Evolutionary conservation across 2,888 invertebrate species (phyloP).

Genomic region (Rutpela maculata): DNA sequence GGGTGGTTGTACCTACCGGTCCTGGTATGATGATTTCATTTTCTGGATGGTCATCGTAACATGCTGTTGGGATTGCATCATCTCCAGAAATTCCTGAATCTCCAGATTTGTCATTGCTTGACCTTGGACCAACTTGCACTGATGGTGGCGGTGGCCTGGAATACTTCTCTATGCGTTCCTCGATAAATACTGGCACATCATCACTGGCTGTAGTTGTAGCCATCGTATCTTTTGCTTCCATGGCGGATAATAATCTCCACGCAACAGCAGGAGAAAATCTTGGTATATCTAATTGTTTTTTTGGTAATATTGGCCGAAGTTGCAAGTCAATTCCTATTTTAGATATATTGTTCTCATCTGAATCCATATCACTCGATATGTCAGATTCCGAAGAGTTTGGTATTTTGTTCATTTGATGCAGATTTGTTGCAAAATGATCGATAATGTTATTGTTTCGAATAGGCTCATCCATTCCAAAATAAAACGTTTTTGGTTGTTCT

Average conservation of each 20-base stretch:
- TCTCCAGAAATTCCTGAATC: constrained; percentile 91
- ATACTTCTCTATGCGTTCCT: constrained; percentile 76
- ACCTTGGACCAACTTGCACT: constrained; percentile 74
- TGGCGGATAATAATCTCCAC: constrained; percentile 84
- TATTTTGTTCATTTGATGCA: constrained; percentile 57
- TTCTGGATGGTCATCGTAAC: constrained; percentile 74
- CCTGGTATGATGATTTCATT: constrained; percentile 25
- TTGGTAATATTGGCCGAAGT: constrained; percentile 86
- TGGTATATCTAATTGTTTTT: constrained; percentile 85
- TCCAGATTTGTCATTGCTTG: constrained; percentile 83
- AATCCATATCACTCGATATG: constrained; percentile 76
- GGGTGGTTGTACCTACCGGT: constrained; percentile 12
- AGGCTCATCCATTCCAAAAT: constrained; percentile 85
- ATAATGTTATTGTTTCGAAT: constrained; percentile 52
- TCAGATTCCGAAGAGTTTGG: constrained; percentile 77
- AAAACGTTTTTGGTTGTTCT: constrained; percentile 79
- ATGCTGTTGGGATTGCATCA: constrained; percentile 76
- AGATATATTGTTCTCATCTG: constrained; percentile 62
- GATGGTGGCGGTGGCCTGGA: constrained; percentile 75
- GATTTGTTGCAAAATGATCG: constrained; percentile 58
- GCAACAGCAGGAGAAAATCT: constrained; percentile 90
- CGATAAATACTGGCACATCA: constrained; percentile 72
- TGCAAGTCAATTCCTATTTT: constrained; percentile 82
- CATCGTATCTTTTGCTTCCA: constrained; percentile 74
- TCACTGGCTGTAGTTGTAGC: constrained; percentile 62